Evolutionary conservation across 2,113 vertebrate species (phyloP).

Genomic region (Notothenia coriiceps): DNA sequence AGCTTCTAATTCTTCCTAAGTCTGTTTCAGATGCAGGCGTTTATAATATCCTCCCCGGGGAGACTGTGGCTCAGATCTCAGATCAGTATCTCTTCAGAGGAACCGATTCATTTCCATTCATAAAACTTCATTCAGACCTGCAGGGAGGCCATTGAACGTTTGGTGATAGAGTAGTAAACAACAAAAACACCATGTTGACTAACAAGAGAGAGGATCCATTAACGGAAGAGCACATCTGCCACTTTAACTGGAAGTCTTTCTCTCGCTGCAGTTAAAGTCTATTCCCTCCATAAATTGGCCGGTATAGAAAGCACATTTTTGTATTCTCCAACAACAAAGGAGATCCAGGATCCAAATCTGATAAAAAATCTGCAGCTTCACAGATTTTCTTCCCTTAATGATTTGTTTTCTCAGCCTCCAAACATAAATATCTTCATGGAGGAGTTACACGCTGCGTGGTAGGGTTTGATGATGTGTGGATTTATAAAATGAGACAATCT

Average conservation of each 20-base stretch:
- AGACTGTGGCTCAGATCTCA: background rate
- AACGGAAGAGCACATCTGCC: background rate
- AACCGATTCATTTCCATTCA: conserved; percentile 21
- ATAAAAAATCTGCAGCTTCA: background rate
- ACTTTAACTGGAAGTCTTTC: background rate
- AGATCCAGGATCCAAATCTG: too few species aligned
- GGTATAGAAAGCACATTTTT: too few species aligned
- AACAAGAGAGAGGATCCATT: background rate
- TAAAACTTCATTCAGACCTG: conserved; percentile 1
- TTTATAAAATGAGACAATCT: background rate
- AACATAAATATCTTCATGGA: background rate
- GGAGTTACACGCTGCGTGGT: background rate
- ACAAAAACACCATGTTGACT: background rate
- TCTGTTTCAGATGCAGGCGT: conserved; percentile 20
- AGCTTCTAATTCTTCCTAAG: conserved; percentile 13
- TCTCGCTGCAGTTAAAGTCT: too few species aligned
- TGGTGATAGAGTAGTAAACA: conserved; percentile 10
- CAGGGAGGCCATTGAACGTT: background rate
- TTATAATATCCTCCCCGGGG: background rate
- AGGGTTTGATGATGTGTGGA: background rate
- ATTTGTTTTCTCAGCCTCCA: background rate
- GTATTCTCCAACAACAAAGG: too few species aligned
- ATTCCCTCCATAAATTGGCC: too few species aligned
- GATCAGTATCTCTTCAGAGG: conserved; percentile 26
- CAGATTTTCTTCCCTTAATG: too few species aligned